Evolutionary conservation across 2,797 vertebrate genomes (phyloP), one percentile per base, ranked within the genome.

Genomic region (Falco novaeseelandiae): DNA sequence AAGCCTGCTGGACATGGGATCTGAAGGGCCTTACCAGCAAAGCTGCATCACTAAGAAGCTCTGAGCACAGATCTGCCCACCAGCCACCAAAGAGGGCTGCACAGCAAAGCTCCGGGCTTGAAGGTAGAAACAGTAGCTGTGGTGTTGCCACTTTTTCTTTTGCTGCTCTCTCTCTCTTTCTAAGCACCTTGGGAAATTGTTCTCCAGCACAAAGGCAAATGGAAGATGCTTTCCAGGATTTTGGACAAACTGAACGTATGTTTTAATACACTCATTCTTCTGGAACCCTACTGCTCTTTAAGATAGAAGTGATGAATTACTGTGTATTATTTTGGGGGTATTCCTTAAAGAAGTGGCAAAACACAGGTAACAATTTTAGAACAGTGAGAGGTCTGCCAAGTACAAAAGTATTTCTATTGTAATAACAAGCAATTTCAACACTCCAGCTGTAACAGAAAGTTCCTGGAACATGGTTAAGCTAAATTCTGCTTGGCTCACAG

Each of bases 401-500:
- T 36, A 87, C 80, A 93, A 70, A 95, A 91, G 71, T 81, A 88
- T 38, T 83, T 90, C 46, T 77, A 62, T 59, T 83, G 78, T 88
- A 87, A 77, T 58, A 92, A 94, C 9, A 38, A 96, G 79, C 25
- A 87, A 87, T 82, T 90, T 91, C 81, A 80, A 83, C 63, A 91
- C 36, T 93, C 52, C 27, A 94, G 54, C 38, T 94, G 36, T 85
- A 97, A 90, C 3, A 7, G 38, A 72, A 93, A 94, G 82, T 95
- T 96, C 91, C 88, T 94, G 82, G 74, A 97, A 96, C 3, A 8
- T 3, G 30, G 54, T 77, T 89, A 83, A 79, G 89, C 57, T 87
- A 77, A 95, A 90, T 88, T 89, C 81, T 90, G 40, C 78, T 84
- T 94, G 90, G 95, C 87, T 90, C 52, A 78, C 48, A 61, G 83